These are phyloP conservation scores for Opisthograptis luteolata DNA, from an alignment of 2,888 invertebrate species.

Conservation along the genomic window DNA sequence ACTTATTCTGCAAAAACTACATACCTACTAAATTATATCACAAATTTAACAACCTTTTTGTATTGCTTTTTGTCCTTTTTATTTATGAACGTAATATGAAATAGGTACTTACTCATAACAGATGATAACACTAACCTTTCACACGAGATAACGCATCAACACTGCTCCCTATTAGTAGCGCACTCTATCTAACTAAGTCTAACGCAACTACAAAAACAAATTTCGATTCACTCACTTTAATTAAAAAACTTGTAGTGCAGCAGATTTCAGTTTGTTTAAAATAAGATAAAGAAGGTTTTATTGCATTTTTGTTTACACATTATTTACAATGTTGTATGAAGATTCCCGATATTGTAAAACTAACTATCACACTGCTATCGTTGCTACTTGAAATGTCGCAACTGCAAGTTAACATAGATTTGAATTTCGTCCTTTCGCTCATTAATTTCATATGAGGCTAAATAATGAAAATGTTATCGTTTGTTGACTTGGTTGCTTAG, in stretches of 20 bases:
- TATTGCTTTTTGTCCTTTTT: too few relatives aligned
- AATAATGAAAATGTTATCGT: conserved; percentile 6
- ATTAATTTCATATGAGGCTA: not conserved
- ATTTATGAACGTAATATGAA: too few relatives aligned
- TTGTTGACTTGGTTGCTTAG: not conserved
- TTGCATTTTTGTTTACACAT: conserved; percentile 6
- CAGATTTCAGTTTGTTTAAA: not conserved
- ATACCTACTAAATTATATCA: too few relatives aligned
- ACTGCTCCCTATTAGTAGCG: conserved; percentile 6
- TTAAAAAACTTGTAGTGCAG: not conserved
- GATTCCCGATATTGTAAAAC: not conserved
- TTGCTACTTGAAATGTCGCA: conserved; percentile 6
- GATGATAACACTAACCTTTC: conserved; percentile 45
- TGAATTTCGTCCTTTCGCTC: not conserved
- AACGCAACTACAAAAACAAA: not conserved
- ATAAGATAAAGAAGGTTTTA: not conserved
- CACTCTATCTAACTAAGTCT: conserved; percentile 2
- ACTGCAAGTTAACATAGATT: conserved; percentile 4
- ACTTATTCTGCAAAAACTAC: too few relatives aligned
- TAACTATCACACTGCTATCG: not conserved
- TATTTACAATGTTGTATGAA: conserved; percentile 11
- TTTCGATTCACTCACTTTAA: not conserved
- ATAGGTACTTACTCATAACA: too few relatives aligned
- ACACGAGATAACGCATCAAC: conserved; percentile 42
- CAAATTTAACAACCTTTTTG: too few relatives aligned